These are phyloP conservation scores for Adelphocoris suturalis DNA, from an alignment of 2,888 invertebrate genomes.

Conservation along the genomic window DNA sequence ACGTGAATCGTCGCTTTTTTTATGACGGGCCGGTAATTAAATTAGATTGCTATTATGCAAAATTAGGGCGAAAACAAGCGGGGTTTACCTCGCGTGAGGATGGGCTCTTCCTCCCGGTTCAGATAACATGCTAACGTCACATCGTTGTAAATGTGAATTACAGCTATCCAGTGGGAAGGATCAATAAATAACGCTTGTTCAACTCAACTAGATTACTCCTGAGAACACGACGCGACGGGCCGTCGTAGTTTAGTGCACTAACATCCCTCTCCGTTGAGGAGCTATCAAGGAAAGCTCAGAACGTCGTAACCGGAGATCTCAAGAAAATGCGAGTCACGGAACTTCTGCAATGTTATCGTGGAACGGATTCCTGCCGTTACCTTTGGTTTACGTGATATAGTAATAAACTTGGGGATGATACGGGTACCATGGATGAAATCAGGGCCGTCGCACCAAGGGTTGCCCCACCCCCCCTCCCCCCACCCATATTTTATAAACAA, in stretches of 20 bases:
- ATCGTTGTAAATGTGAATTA: conserved; percentile 42
- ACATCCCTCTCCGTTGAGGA: not conserved
- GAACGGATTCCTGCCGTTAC: no score
- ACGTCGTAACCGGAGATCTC: not conserved
- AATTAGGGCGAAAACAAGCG: conserved; percentile 39
- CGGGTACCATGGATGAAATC: no score
- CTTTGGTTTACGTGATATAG: no score
- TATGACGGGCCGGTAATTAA: conserved; percentile 36
- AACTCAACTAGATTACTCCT: conserved; percentile 42
- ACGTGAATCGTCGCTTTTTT: not conserved
- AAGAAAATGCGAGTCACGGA: not conserved
- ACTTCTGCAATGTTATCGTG: not conserved
- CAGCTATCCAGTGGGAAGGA: conserved; percentile 25
- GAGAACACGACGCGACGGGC: conserved; percentile 30
- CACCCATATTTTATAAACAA: no score
- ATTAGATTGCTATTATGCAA: conserved; percentile 36
- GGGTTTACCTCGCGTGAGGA: conserved; percentile 17
- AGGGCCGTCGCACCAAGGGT: no score
- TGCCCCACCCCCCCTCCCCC: no score
- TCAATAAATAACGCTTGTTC: conserved; percentile 42
- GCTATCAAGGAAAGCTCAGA: not conserved
- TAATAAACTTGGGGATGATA: no score
- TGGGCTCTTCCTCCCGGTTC: conserved; percentile 15
- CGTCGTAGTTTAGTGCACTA: not conserved
- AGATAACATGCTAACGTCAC: conserved; percentile 42